Evolutionary conservation across 1,140 invertebrate species (phyloP), one percentile per base, ranked within the genome.

Genomic region (Cecropterus lyciades): DNA sequence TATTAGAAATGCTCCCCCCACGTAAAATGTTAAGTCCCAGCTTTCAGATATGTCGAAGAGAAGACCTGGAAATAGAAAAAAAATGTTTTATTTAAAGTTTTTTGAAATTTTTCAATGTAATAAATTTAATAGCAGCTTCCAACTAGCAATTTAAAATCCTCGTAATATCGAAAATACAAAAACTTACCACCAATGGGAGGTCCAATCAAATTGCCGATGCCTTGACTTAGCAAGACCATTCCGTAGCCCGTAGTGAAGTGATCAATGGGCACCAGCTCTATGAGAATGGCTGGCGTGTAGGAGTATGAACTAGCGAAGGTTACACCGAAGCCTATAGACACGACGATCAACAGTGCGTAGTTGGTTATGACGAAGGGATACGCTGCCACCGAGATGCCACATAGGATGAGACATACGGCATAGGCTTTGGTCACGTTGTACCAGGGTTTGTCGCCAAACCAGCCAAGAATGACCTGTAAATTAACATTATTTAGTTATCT

Each of bases 191-290:
- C 94, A 79, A 94, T 91, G 1, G 94, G 94, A 5, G 94, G 94
- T 40, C 94, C 94, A 20, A 91, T 81, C 30, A 95, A 82, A 87
- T 94, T 94, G 40, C 94, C 94, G 60, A 95, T 89, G 4, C 98
- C 98, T 92, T 98, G 97, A 77, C 97, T 96, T 11, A 98, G 88
- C 14, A 98, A 91, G 43, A 97, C 95, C 30, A 99, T 91, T 27
- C 98, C 98, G 86, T 98, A 98, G 7, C 97, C 97, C 72, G 95
- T 96, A 1, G 97, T 98, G 82, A 99, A 98, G 70, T 93, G 85
- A 43, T 93, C 93, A 65, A 94, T 82, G 0, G 89, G 89, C 48
- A 91, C 85, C 27, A 91, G 62, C 40, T 91, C 79, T 70, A 97
- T 97, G n/a, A 98, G 87, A 70, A 98, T 97, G 20, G 96, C 95